Percentiles rank a stretch among this genome's conserved stretches.
Conservation (phyloP, 2,113 vertebrate species). For the Mustela nigripes region DNA sequence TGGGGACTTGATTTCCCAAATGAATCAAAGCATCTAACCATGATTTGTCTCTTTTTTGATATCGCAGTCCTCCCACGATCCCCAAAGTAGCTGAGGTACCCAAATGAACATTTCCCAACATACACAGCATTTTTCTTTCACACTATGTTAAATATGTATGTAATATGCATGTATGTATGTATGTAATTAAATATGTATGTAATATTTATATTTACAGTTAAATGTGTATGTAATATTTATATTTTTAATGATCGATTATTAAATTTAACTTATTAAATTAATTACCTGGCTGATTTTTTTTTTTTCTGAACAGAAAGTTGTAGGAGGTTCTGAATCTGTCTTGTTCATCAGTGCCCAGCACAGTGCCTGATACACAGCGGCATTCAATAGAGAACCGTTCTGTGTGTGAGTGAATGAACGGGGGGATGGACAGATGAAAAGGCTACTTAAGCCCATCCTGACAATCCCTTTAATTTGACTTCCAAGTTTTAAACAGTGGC, state of each 20-base stretch:
- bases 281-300: background rate
- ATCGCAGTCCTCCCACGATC: background rate
- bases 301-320: background rate
- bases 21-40: background rate
- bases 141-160: background rate
- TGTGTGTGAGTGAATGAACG: background rate
- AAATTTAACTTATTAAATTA: background rate
- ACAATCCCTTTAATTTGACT: background rate
- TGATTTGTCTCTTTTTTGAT: background rate
- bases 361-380: rapidly evolving
- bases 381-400: background rate
- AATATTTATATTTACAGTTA: background rate
- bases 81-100: background rate
- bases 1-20: background rate
- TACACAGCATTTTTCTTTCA: background rate
- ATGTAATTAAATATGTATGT: background rate
- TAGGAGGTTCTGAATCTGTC: background rate
- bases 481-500: slow-evolving; percentile 8
- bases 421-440: background rate
- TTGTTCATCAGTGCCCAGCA: background rate
- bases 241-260: background rate
- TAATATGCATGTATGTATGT: background rate
- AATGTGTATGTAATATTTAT: background rate
- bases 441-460: background rate
- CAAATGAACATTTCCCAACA: background rate